Percentiles rank a stretch among this genome's conserved stretches.
Evolutionary conservation across 2,113 vertebrate species (phyloP).

Genomic region (Prunella himalayana): DNA sequence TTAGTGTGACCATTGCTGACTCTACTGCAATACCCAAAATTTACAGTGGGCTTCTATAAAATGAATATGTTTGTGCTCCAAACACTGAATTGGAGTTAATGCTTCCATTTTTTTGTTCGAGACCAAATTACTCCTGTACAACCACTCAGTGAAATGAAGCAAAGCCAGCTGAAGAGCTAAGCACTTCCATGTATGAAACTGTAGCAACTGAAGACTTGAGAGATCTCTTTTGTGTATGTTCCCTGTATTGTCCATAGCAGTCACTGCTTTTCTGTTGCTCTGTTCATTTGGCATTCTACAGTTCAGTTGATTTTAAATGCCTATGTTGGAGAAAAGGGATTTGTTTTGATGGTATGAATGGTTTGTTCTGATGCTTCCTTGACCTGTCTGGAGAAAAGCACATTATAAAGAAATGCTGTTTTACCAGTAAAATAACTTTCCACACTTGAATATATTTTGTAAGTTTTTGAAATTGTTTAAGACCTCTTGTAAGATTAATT

Average conservation of each 20-base stretch:
- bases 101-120: neutral
- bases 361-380: neutral
- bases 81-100: neutral
- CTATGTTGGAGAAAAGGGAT: neutral
- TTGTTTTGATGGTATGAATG: neutral
- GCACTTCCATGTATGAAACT: neutral
- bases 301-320: neutral
- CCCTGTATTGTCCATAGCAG: neutral
- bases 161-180: neutral
- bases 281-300: neutral
- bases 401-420: constrained; percentile 3
- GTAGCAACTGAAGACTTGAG: neutral
- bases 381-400: neutral
- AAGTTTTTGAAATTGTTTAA: constrained; percentile 38
- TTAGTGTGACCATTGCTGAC: neutral
- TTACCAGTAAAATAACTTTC: constrained; percentile 24
- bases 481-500: constrained; percentile 23
- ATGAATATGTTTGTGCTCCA: neutral
- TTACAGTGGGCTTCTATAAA: neutral
- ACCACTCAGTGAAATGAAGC: neutral
- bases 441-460: constrained; percentile 41
- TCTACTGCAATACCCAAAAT: neutral
- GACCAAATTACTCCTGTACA: neutral
- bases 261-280: neutral
- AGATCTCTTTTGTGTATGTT: neutral